phyloP scores from a whole-genome alignment of 2,888 invertebrate genomes.

The Hyles lineata region DNA sequence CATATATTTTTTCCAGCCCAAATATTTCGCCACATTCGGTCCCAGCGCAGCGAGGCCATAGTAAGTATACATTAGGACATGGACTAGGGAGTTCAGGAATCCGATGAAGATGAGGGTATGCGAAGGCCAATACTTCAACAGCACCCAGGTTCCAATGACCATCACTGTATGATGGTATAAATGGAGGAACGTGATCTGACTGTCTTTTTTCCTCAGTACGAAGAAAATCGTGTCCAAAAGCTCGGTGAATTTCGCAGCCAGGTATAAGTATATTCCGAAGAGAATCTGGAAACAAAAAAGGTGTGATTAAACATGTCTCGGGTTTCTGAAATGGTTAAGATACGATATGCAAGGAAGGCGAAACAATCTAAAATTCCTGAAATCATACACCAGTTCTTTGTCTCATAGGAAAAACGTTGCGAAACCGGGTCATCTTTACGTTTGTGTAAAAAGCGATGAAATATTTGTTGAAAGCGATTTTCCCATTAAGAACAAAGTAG shows the following conservation, averaged over 20 bases:
- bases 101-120: slow-evolving; percentile 90
- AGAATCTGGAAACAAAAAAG: slow-evolving; percentile 77
- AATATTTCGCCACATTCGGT: slow-evolving; percentile 88
- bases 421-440: too few relatives aligned
- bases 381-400: too few relatives aligned
- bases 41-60: slow-evolving; percentile 91
- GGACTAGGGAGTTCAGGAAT: slow-evolving; percentile 90
- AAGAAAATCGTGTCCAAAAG: slow-evolving; percentile 94
- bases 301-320: slow-evolving; percentile 38
- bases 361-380: too few relatives aligned
- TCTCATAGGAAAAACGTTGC: too few relatives aligned
- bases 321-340: too few relatives aligned
- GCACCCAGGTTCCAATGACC: slow-evolving; percentile 90
- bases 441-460: too few relatives aligned
- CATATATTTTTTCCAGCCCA: slow-evolving; percentile 95
- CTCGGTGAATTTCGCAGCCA: slow-evolving; percentile 90
- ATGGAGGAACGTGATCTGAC: slow-evolving; percentile 94
- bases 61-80: slow-evolving; percentile 93
- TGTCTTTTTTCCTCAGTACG: slow-evolving; percentile 90
- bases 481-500: too few relatives aligned
- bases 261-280: slow-evolving; percentile 86
- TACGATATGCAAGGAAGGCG: too few relatives aligned
- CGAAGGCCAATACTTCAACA: slow-evolving; percentile 89
- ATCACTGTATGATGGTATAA: slow-evolving; percentile 93
- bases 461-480: too few relatives aligned